Conservation (phyloP, 2,113 vertebrate genomes). For the Ictalurus furcatus region DNA sequence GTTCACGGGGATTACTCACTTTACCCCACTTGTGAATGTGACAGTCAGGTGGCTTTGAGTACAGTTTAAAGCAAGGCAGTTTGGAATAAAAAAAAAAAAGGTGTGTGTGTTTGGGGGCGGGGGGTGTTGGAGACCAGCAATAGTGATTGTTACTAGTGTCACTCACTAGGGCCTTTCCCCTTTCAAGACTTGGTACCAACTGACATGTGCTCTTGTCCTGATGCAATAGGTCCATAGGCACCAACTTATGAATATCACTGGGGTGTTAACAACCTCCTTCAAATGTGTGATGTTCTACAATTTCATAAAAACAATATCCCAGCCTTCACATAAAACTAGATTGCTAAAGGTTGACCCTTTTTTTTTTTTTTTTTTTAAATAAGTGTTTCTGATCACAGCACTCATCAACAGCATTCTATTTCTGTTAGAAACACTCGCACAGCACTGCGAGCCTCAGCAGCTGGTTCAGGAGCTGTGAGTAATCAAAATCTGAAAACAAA, state of each 20-base stretch:
- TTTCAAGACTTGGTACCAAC: constrained; percentile 74
- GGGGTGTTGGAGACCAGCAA: constrained; percentile 62
- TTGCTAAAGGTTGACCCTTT: neutral
- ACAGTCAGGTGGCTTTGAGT: constrained; percentile 62
- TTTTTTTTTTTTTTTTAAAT: no score
- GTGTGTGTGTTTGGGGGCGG: no score
- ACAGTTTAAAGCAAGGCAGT: constrained; percentile 71
- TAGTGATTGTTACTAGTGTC: constrained; percentile 74
- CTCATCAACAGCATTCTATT: neutral
- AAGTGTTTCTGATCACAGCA: neutral
- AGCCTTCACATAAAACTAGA: neutral
- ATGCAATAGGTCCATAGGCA: constrained; percentile 39
- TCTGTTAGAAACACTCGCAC: neutral
- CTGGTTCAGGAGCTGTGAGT: neutral
- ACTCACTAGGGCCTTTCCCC: constrained; percentile 57
- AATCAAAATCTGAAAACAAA: neutral
- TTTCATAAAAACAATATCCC: neutral
- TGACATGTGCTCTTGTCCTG: constrained; percentile 59
- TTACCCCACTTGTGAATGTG: constrained; percentile 35
- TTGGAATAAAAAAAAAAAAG: constrained; percentile 53
- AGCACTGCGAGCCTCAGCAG: neutral
- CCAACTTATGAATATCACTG: neutral
- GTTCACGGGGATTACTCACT: constrained; percentile 46
- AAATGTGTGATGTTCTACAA: neutral
- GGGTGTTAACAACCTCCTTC: neutral